These are phyloP conservation scores for Drosophila subobscura DNA, from an alignment of 1,140 invertebrate species.

Conservation along the genomic window DNA sequence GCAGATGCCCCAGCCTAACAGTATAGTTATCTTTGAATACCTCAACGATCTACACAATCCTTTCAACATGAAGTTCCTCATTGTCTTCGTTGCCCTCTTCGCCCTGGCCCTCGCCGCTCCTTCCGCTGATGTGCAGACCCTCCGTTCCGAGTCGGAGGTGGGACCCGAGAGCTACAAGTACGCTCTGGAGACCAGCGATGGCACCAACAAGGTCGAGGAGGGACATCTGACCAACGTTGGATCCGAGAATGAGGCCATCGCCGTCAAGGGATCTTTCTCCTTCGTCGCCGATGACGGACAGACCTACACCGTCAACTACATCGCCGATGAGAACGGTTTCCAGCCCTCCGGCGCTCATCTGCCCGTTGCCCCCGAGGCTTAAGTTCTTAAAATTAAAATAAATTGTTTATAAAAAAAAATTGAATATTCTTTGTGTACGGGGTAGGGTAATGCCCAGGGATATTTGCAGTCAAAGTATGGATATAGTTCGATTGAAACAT, in stretches of 20 bases:
- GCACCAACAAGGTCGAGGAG: conserved; percentile 84
- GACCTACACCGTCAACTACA: conserved; percentile 48
- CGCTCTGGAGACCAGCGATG: conserved; percentile 87
- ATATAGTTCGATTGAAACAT: too few species aligned
- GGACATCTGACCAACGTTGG: conserved; percentile 12
- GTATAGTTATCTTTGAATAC: conserved; percentile 41
- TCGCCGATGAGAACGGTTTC: conserved; percentile 86
- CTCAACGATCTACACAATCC: conserved; percentile 32
- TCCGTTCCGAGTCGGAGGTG: conserved; percentile 62
- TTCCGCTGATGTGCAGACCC: background rate
- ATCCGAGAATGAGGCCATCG: conserved; percentile 38
- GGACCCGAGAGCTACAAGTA: conserved; percentile 47
- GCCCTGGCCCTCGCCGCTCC: conserved; percentile 23
- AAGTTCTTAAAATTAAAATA: conserved; percentile 40
- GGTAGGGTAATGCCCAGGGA: too few species aligned
- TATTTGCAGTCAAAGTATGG: too few species aligned
- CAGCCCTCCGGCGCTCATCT: conserved; percentile 87
- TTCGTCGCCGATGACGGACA: conserved; percentile 52
- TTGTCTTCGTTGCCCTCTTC: conserved; percentile 53
- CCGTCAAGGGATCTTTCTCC: conserved; percentile 40
- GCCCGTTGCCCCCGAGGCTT: conserved; percentile 82
- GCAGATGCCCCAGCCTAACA: background rate
- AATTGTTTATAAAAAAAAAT: conserved; percentile 43
- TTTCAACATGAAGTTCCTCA: conserved; percentile 70
- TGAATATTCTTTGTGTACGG: background rate